A percentile compares a stretch with the other conserved stretches of the same genome.
phyloP scores from a whole-genome alignment of 2,888 invertebrate genomes.

The Sphaerophoria taeniata region DNA sequence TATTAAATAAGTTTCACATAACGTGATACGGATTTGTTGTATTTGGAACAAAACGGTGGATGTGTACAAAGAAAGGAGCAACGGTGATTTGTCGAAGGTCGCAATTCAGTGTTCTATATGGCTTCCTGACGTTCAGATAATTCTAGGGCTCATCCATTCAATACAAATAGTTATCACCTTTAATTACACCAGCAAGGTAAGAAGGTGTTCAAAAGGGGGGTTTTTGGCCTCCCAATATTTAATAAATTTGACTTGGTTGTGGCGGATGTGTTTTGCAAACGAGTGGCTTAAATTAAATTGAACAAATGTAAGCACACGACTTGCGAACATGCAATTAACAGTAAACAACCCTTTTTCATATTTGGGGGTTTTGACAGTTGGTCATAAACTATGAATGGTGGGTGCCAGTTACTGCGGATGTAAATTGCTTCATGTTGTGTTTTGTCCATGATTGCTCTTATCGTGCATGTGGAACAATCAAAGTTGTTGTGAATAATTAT shows the following conservation, averaged over 20 bases:
- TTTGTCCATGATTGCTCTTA: no score
- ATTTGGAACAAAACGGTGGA: slow-evolving; percentile 23
- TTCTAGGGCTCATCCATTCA: slow-evolving; percentile 46
- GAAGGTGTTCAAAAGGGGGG: neutral
- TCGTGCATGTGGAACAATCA: no score
- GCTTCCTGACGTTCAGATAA: slow-evolving; percentile 43
- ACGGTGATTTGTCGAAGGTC: slow-evolving; percentile 33
- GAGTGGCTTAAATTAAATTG: slow-evolving; percentile 29
- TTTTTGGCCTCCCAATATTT: neutral
- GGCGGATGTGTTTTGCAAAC: slow-evolving; percentile 31
- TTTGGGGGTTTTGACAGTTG: no score
- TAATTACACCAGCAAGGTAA: slow-evolving; percentile 26
- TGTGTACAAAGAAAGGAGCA: neutral
- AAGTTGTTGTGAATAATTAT: no score
- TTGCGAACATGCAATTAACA: neutral
- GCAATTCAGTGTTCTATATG: slow-evolving; percentile 17
- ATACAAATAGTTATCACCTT: slow-evolving; percentile 65
- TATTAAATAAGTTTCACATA: slow-evolving; percentile 65
- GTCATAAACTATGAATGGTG: no score
- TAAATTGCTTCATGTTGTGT: no score
- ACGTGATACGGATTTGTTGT: slow-evolving; percentile 60
- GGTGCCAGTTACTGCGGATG: no score
- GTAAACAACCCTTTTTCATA: neutral
- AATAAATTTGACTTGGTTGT: neutral
- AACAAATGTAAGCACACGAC: slow-evolving; percentile 14